phyloP scores from a whole-genome alignment of 2,113 vertebrate species.

The Dromiciops gliroides region DNA sequence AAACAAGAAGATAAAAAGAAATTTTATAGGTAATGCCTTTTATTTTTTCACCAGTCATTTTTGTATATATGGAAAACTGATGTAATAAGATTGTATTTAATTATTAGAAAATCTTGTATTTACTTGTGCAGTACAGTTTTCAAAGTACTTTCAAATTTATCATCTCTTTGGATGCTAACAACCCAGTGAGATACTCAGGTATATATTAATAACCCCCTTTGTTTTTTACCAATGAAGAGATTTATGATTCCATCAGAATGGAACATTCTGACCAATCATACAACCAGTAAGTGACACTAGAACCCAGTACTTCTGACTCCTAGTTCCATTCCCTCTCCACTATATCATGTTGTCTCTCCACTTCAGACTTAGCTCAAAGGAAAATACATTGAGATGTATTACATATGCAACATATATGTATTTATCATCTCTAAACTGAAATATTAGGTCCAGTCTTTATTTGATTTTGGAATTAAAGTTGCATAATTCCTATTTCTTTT shows the following conservation, averaged over 20 bases:
- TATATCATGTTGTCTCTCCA: neutral
- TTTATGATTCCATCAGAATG: neutral
- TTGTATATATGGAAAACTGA: neutral
- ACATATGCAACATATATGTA: neutral
- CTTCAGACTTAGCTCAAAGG: constrained; percentile 5
- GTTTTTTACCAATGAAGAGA: neutral
- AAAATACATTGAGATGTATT: constrained; percentile 12
- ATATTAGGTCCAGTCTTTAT: neutral
- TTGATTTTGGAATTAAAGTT: constrained; percentile 1
- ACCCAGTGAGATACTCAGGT: neutral
- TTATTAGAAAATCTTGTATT: neutral
- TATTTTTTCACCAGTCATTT: neutral
- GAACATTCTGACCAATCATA: neutral
- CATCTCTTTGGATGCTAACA: neutral
- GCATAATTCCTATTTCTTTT: constrained; percentile 14
- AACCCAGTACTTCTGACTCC: neutral
- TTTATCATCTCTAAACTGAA: neutral
- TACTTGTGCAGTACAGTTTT: neutral
- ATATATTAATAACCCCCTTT: neutral
- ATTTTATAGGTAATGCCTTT: neutral
- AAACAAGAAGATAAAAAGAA: neutral
- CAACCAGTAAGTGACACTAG: neutral
- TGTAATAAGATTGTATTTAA: neutral
- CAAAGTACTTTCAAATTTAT: neutral
- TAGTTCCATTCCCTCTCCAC: neutral